Evolutionary conservation across 2,888 invertebrate genomes (phyloP).

Genomic region (Tenthredo amoena): DNA sequence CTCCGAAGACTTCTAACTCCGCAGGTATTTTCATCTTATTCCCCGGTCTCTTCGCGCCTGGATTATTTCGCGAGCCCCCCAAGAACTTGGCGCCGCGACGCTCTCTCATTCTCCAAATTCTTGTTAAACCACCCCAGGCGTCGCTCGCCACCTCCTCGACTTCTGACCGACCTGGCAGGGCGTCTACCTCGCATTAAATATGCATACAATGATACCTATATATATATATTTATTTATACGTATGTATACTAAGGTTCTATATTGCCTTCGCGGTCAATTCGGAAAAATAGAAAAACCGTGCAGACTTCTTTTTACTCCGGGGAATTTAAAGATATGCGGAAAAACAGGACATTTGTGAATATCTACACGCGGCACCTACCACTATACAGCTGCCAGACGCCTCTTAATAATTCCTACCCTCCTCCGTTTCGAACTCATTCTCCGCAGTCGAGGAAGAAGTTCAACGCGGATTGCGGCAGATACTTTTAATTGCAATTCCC

Average conservation of each 20-base stretch:
- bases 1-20: constrained; percentile 75
- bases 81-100: constrained; percentile 70
- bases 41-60: constrained; percentile 71
- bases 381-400: constrained; percentile 66
- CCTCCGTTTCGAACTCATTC: constrained; percentile 47
- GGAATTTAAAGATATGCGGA: background rate
- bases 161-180: constrained; percentile 31
- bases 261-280: background rate
- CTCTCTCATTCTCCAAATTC: constrained; percentile 71
- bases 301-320: background rate
- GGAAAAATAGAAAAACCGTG: background rate
- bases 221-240: background rate
- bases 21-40: constrained; percentile 78
- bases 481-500: constrained; percentile 77
- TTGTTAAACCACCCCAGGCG: constrained; percentile 63
- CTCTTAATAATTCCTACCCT: constrained; percentile 73
- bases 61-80: constrained; percentile 74
- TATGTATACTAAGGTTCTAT: background rate
- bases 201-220: constrained; percentile 29
- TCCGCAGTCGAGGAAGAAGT: constrained; percentile 70
- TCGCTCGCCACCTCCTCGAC: constrained; percentile 8
- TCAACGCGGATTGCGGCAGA: constrained; percentile 77
- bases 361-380: background rate
- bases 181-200: constrained; percentile 27
- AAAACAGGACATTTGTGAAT: background rate